Evolutionary conservation across 2,888 invertebrate genomes (phyloP).

Genomic region (Latheticus oryzae): DNA sequence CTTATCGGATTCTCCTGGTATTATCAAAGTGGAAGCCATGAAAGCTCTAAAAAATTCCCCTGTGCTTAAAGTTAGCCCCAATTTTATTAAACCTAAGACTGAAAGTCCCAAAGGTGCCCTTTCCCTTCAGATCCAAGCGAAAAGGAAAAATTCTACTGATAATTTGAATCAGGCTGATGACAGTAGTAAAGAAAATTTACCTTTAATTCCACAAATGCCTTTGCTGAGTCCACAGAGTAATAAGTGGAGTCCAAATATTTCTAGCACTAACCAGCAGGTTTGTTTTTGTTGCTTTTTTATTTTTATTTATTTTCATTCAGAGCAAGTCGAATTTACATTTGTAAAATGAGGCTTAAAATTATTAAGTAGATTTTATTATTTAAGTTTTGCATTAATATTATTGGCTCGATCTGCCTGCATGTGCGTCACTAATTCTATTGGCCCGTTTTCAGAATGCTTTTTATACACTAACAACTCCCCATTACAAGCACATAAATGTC

Average conservation of each 20-base stretch:
- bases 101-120: slow-evolving; percentile 62
- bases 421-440: slow-evolving; percentile 43
- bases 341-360: too few relatives aligned
- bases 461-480: slow-evolving; percentile 66
- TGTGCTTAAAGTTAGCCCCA: slow-evolving; percentile 71
- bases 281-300: slow-evolving; percentile 47
- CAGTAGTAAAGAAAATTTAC: slow-evolving; percentile 45
- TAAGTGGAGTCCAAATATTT: slow-evolving; percentile 54
- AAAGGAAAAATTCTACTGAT: slow-evolving; percentile 54
- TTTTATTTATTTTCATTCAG: too few relatives aligned
- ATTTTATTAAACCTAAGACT: slow-evolving; percentile 65
- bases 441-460: slow-evolving; percentile 66
- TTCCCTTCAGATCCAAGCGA: slow-evolving; percentile 60
- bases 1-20: slow-evolving; percentile 6
- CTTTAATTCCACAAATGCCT: slow-evolving; percentile 60
- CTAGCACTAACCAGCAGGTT: slow-evolving; percentile 57
- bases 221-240: slow-evolving; percentile 57
- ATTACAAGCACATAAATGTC: slow-evolving; percentile 73
- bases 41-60: slow-evolving; percentile 60
- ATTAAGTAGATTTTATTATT: too few relatives aligned
- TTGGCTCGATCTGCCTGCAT: slow-evolving; percentile 14
- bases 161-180: slow-evolving; percentile 45
- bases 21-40: slow-evolving; percentile 34
- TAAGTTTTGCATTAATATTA: too few relatives aligned
- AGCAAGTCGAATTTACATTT: too few relatives aligned